Base-by-base conservation (phyloP, 2,888 invertebrate genomes). In the Lasioglossum leucozonium region DNA sequence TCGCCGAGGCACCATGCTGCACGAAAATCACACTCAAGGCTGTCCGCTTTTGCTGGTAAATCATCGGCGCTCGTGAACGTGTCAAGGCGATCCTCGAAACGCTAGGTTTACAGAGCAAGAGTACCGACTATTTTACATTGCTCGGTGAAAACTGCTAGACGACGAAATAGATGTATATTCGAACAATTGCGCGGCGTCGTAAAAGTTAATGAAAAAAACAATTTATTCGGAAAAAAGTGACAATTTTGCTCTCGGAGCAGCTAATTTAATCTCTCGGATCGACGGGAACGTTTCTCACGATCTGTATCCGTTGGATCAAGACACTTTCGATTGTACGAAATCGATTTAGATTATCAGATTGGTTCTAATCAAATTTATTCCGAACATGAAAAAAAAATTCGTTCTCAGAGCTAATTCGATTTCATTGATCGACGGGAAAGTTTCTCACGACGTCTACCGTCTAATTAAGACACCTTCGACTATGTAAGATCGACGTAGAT, bases 11-110 rank as follows among this genome's bases (percentile, higher is more conserved):
- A 37, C 22, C 22, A 1, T 51, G 26, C 47, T n/a, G 40, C 47
- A 76, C 76, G 73, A 87, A 81, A 85, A 79, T 74, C 72, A 75
- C 74, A 75, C 74, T 58, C 80, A 67, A 83, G 79, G 77, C 78
- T 81, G 77, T 65, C 69, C 77, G 58, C 78, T 84, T 87, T 87
- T 76, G 85, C 78, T 78, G 47, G 44, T 26, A 72, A 87, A 40
- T 37, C 73, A 71, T 77, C 81, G 78, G 71, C 72, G 72, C 72
- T 84, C 75, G 44, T 84, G 82, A 88, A 82, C 81, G 81, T 79
- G 87, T 86, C 89, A 84, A 89, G 89, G 82, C 51, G 62, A 18
- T 69, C 67, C 30, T 79, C 81, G n/a, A n/a, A 77, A 42, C 42
- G 4, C 42, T 42, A 42, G 42, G 42, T 13, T 4, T 42, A 42